These are phyloP conservation scores for Masnerella sp. DNA, from an alignment of 2,888 invertebrate genomes.

Conservation along the genomic window DNA sequence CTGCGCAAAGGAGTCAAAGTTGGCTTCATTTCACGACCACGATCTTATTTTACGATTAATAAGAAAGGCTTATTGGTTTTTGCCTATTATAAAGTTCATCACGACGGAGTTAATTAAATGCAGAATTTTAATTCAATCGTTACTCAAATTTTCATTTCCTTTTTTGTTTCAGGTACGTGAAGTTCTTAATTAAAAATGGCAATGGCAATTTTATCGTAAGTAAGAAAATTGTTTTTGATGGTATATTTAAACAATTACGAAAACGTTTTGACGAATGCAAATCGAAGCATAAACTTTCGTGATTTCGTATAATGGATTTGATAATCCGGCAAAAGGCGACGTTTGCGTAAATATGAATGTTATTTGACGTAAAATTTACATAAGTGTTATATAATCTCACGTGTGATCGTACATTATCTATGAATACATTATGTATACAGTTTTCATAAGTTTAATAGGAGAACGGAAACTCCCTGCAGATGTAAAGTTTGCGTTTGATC, in stretches of 20 bases:
- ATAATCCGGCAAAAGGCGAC: slow-evolving; percentile 22
- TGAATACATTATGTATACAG: slow-evolving; percentile 26
- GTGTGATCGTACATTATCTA: slow-evolving; percentile 28
- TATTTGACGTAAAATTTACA: slow-evolving; percentile 42
- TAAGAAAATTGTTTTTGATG: no score
- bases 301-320: slow-evolving; percentile 19
- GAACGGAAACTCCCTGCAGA: background rate
- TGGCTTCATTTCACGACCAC: slow-evolving; percentile 2
- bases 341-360: slow-evolving; percentile 26
- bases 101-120: no score
- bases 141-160: no score
- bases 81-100: no score
- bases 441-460: slow-evolving; percentile 26
- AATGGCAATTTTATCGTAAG: slow-evolving; percentile 3
- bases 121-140: no score
- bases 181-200: background rate
- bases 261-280: slow-evolving; percentile 1
- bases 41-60: background rate
- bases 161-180: slow-evolving; percentile 25
- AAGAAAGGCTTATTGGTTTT: no score
- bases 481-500: background rate
- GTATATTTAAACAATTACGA: no score
- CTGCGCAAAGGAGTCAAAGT: background rate
- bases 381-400: slow-evolving; percentile 39
- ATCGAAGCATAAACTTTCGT: slow-evolving; percentile 6